Conservation (phyloP, 2,888 invertebrate genomes). For the Tenthredo distinguenda region DNA sequence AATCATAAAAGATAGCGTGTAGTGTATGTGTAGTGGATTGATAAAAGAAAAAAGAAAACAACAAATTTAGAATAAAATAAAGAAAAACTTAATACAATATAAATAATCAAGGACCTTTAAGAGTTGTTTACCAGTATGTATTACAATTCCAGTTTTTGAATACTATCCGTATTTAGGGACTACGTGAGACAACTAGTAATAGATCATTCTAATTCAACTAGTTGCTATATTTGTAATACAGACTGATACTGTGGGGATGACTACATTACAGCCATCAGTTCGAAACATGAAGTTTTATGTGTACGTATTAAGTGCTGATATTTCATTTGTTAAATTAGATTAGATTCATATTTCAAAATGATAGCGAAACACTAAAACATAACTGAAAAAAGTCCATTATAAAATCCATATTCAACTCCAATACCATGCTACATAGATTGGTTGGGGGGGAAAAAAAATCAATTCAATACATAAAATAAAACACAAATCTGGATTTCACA, state of each 20-base stretch:
- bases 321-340: background rate
- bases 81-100: constrained; percentile 50
- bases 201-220: background rate
- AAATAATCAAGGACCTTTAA: constrained; percentile 38
- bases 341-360: constrained; percentile 59
- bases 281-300: constrained; percentile 55
- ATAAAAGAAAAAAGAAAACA: constrained; percentile 55
- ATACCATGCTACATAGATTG: constrained; percentile 65
- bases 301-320: background rate
- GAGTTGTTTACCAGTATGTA: constrained; percentile 37
- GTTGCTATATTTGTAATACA: constrained; percentile 24
- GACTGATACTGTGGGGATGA: constrained; percentile 33
- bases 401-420: constrained; percentile 62
- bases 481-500: constrained; percentile 59
- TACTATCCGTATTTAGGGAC: constrained; percentile 14
- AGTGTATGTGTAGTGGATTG: constrained; percentile 59
- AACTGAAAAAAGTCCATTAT: constrained; percentile 52
- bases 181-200: background rate
- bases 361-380: constrained; percentile 53
- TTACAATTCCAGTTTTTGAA: constrained; percentile 3
- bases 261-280: constrained; percentile 42
- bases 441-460: constrained; percentile 45
- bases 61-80: constrained; percentile 53
- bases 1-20: constrained; percentile 58
- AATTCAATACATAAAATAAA: constrained; percentile 57